phyloP scores from a whole-genome alignment of 2,797 vertebrate species.

The Hafferia zeledoni region DNA sequence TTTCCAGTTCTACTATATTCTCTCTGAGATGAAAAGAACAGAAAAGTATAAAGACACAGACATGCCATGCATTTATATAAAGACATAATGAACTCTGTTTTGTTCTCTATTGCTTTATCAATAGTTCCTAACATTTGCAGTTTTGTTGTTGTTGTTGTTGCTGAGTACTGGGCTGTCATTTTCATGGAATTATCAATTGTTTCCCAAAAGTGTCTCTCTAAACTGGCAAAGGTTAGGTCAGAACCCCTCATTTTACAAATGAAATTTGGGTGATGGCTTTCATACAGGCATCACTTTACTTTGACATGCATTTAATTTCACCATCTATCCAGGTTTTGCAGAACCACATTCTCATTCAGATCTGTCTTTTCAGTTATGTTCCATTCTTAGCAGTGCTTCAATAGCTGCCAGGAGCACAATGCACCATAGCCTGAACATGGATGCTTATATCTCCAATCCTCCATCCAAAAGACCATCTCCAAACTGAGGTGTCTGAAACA shows the following conservation, averaged over 20 bases:
- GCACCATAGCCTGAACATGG: neutral
- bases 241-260: constrained; percentile 1
- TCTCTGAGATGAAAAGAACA: constrained; percentile 61
- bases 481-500: neutral
- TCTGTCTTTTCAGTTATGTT: neutral
- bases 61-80: constrained; percentile 53
- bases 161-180: neutral
- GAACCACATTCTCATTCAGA: neutral
- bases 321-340: neutral
- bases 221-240: neutral
- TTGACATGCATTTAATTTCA: neutral
- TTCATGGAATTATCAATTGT: neutral
- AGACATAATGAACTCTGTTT: constrained; percentile 28
- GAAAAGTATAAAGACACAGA: constrained; percentile 32
- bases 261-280: neutral
- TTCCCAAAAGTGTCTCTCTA: neutral
- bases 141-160: neutral
- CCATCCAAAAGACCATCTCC: neutral
- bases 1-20: constrained; percentile 49
- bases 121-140: neutral
- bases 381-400: neutral
- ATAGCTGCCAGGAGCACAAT: neutral
- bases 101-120: constrained; percentile 32
- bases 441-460: neutral
- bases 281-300: neutral